phyloP scores from a whole-genome alignment of 1,140 invertebrate species.

The Drosophila sproati region DNA sequence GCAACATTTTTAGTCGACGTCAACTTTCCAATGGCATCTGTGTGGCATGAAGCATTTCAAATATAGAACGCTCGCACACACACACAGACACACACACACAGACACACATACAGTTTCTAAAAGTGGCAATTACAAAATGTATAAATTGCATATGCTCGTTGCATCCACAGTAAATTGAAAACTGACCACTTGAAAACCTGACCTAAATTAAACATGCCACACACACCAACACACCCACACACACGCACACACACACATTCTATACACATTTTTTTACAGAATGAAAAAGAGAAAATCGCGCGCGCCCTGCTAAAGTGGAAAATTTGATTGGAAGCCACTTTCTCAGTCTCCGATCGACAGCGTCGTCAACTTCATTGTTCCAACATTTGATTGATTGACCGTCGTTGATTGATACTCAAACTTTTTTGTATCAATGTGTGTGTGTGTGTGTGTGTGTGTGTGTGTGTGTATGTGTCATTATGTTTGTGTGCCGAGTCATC shows the following conservation, averaged over 20 bases:
- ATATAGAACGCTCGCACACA: background rate
- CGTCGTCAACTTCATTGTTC: slow-evolving; percentile 45
- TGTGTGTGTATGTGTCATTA: background rate
- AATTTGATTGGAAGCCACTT: slow-evolving; percentile 23
- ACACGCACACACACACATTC: background rate
- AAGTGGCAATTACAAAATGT: slow-evolving; percentile 29
- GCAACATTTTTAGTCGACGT: slow-evolving; percentile 43
- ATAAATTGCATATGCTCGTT: slow-evolving; percentile 19
- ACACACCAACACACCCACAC: slow-evolving; percentile 4
- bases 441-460: slow-evolving; percentile 5
- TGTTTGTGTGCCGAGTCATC: slow-evolving; percentile 47
- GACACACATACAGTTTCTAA: background rate
- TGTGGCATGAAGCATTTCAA: slow-evolving; percentile 10
- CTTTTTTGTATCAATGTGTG: slow-evolving; percentile 31
- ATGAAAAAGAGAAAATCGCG: background rate
- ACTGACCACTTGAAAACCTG: background rate
- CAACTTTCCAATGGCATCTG: slow-evolving; percentile 32
- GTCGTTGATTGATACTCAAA: slow-evolving; percentile 66
- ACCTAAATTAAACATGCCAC: slow-evolving; percentile 13
- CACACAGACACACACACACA: background rate
- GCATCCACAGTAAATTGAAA: background rate
- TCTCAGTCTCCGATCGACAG: slow-evolving; percentile 7
- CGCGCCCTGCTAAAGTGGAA: slow-evolving; percentile 15
- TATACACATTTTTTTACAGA: background rate
- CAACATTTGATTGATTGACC: slow-evolving; percentile 60